Evolutionary conservation across 2,797 vertebrate species (phyloP).

Genomic region (Psittacula derbiana): DNA sequence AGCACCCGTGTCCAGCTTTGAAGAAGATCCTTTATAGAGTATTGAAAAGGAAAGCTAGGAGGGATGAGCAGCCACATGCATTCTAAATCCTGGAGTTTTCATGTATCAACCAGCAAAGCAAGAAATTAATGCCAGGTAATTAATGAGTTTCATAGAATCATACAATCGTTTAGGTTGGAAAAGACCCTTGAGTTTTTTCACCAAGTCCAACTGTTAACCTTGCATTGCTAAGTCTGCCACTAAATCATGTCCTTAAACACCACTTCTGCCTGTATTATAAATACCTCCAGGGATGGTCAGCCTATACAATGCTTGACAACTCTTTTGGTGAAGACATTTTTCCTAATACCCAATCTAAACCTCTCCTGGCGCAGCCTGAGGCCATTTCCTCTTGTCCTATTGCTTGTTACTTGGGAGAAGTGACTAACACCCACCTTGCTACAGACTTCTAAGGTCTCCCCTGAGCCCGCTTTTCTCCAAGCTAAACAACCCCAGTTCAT

Average conservation of each 20-base stretch:
- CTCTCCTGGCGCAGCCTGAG: background rate
- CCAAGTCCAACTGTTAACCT: background rate
- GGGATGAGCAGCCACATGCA: background rate
- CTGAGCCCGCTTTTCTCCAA: background rate
- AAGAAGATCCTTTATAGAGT: background rate
- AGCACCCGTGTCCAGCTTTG: background rate
- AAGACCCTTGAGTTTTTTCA: background rate
- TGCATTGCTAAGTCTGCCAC: background rate
- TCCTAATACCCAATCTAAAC: background rate
- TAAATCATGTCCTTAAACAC: background rate
- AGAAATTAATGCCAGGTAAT: background rate
- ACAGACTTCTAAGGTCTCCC: background rate
- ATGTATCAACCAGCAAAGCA: background rate
- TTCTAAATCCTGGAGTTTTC: background rate
- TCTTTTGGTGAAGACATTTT: background rate
- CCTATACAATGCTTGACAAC: background rate
- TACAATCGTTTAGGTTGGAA: background rate
- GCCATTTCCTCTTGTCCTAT: background rate
- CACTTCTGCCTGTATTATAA: background rate
- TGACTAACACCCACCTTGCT: background rate
- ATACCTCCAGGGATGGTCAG: background rate
- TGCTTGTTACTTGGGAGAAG: background rate
- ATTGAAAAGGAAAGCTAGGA: background rate
- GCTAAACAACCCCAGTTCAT: background rate
- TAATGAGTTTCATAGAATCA: background rate